Evolutionary conservation across 1,140 invertebrate genomes (phyloP).

Genomic region (Phymastichus coffea): DNA sequence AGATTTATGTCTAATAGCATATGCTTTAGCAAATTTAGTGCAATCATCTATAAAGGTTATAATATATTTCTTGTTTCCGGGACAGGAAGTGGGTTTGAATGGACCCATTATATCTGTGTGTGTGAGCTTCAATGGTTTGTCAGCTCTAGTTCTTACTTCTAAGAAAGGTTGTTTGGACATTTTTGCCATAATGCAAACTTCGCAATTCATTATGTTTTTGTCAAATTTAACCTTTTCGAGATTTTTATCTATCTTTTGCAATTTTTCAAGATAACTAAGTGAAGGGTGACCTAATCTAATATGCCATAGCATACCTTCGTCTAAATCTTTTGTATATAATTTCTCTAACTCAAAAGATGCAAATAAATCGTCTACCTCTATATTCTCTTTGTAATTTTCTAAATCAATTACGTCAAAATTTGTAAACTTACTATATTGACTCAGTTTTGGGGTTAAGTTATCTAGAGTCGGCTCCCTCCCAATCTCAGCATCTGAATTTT

Average conservation of each 20-base stretch:
- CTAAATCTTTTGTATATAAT: too few species aligned
- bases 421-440: slow-evolving; percentile 1
- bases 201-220: slow-evolving; percentile 23
- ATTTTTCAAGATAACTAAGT: slow-evolving; percentile 19
- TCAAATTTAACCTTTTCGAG: slow-evolving; percentile 21
- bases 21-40: slow-evolving; percentile 9
- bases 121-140: slow-evolving; percentile 7
- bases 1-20: slow-evolving; percentile 1
- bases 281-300: slow-evolving; percentile 27
- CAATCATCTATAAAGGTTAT: slow-evolving; percentile 18
- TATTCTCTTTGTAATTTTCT: too few species aligned
- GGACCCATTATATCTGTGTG: slow-evolving; percentile 26
- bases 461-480: slow-evolving; percentile 16
- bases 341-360: too few species aligned
- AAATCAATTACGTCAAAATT: not conserved
- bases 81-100: slow-evolving; percentile 13
- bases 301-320: slow-evolving; percentile 27
- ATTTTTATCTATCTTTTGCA: slow-evolving; percentile 13
- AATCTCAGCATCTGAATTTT: slow-evolving; percentile 17
- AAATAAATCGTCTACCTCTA: too few species aligned
- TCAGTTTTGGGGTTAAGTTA: slow-evolving; percentile 1
- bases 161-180: slow-evolving; percentile 8
- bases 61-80: slow-evolving; percentile 9
- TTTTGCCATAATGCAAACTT: slow-evolving; percentile 20
- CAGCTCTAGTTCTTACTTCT: slow-evolving; percentile 11